A percentile compares a stretch with the other conserved stretches of the same genome.
phyloP scores from a whole-genome alignment of 2,797 vertebrate species.

The Leucoraja ocellata region DNA sequence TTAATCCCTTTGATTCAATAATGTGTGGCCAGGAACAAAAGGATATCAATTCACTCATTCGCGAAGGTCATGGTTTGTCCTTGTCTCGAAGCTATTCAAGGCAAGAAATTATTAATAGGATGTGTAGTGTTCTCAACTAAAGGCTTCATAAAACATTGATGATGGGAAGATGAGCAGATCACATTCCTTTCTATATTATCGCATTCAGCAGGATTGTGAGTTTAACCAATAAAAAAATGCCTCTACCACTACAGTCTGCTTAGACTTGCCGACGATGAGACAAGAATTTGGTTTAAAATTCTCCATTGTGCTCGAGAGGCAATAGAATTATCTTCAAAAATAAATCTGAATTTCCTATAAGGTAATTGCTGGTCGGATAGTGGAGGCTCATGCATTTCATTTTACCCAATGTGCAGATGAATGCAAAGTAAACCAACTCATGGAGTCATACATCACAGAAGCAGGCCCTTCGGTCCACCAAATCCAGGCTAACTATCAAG shows the following conservation, averaged over 20 bases:
- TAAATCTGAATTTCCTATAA: background rate
- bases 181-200: background rate
- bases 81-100: background rate
- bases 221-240: background rate
- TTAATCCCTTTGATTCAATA: background rate
- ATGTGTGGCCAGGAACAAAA: background rate
- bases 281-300: background rate
- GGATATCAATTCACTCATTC: background rate
- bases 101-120: slow-evolving; percentile 1
- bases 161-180: background rate
- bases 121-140: background rate
- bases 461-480: too few relatives aligned
- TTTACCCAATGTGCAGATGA: background rate
- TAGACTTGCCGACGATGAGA: background rate
- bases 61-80: background rate
- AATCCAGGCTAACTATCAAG: too few relatives aligned
- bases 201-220: background rate
- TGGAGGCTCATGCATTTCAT: background rate
- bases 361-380: background rate
- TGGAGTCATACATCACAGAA: too few relatives aligned
- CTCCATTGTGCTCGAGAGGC: background rate
- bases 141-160: slow-evolving; percentile 2
- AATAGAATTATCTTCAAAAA: background rate
- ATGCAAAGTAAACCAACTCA: background rate
- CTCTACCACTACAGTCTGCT: background rate